Conservation (phyloP, 2,113 vertebrate genomes). For the Erinaceus europaeus region DNA sequence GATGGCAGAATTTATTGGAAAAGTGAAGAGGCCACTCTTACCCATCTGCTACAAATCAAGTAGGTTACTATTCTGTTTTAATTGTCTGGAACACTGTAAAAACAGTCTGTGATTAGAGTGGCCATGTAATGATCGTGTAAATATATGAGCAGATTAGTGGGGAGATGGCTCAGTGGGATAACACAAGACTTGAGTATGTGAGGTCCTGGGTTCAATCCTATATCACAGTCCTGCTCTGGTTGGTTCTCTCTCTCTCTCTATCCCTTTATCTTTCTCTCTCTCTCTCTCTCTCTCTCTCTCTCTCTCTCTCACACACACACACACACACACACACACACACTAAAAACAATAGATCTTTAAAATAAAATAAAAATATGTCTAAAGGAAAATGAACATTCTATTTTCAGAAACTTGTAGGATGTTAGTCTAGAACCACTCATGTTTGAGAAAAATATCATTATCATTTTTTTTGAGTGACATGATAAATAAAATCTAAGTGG, state of each 20-base stretch:
- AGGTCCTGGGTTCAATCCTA: no score
- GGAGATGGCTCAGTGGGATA: no score
- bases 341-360: no score
- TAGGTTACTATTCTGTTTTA: background rate
- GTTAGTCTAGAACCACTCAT: background rate
- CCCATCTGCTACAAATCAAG: background rate
- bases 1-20: background rate
- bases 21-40: background rate
- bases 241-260: no score
- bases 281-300: no score
- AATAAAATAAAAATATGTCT: no score
- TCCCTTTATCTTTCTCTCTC: no score
- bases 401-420: background rate
- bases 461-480: constrained; percentile 21
- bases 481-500: constrained; percentile 65
- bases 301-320: no score
- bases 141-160: no score
- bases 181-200: no score
- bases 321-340: no score
- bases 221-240: no score
- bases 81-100: background rate
- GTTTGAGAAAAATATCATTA: background rate
- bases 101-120: constrained; percentile 40
- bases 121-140: background rate
- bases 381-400: constrained; percentile 9